Percentiles rank a stretch among this genome's conserved stretches.
phyloP scores from a whole-genome alignment of 2,888 invertebrate species.

The Eristalinus aeneus region DNA sequence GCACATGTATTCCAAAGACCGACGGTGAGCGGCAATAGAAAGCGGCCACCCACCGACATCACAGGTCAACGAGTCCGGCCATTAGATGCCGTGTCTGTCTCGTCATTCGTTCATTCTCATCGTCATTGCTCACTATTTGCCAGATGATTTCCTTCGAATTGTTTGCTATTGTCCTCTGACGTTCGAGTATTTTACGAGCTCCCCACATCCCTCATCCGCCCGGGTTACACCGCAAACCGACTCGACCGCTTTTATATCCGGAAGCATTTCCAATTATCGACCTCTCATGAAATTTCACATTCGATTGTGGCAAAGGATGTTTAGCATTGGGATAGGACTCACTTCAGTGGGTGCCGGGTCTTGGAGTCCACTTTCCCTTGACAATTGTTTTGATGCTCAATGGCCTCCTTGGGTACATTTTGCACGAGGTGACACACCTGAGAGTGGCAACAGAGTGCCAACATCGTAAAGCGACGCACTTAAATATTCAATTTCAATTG shows the following conservation, averaged over 20 bases:
- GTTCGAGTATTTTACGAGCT: background rate
- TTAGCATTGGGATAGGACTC: background rate
- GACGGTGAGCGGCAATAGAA: background rate
- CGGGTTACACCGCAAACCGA: background rate
- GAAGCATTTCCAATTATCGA: slow-evolving; percentile 14
- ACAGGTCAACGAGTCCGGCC: background rate
- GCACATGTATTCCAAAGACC: background rate
- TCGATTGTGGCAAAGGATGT: background rate
- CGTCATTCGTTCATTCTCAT: background rate
- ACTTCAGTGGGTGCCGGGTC: slow-evolving; percentile 19
- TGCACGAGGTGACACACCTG: background rate
- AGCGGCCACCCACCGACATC: background rate
- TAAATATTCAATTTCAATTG: background rate
- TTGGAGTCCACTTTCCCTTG: background rate
- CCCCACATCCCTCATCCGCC: background rate
- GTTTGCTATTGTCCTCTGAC: background rate
- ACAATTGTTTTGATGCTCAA: background rate
- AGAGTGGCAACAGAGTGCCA: background rate
- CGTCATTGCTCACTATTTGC: background rate
- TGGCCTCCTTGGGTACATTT: background rate
- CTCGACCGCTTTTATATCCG: background rate
- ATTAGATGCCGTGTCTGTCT: background rate
- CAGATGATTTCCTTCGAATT: background rate
- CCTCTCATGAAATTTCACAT: background rate
- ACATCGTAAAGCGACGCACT: background rate